Conservation (phyloP, 1,140 invertebrate genomes). For the Olivierus martensii region DNA sequence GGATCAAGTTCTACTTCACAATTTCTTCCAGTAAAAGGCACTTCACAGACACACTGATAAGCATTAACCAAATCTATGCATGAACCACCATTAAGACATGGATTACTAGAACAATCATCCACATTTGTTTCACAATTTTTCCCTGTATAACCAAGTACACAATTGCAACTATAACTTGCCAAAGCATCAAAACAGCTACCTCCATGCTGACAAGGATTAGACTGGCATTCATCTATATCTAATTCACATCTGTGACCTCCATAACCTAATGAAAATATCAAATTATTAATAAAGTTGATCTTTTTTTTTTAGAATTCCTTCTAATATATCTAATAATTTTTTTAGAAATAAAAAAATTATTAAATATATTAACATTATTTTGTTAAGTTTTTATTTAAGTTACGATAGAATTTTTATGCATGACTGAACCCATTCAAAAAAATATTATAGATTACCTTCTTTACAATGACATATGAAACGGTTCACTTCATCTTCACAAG, state of each 20-base stretch:
- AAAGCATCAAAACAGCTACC: slow-evolving; percentile 67
- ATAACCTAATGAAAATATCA: slow-evolving; percentile 43
- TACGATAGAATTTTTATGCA: too few relatives aligned
- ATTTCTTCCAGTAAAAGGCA: slow-evolving; percentile 26
- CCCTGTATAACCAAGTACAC: slow-evolving; percentile 66
- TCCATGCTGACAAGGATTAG: slow-evolving; percentile 81
- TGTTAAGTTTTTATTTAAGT: too few relatives aligned
- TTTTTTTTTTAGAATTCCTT: too few relatives aligned
- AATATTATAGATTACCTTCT: slow-evolving; percentile 32
- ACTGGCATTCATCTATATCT: slow-evolving; percentile 85
- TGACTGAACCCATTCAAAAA: background rate
- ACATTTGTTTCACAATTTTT: slow-evolving; percentile 65
- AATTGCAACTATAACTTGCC: slow-evolving; percentile 61
- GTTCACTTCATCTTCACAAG: slow-evolving; percentile 41
- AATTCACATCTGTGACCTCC: slow-evolving; percentile 69
- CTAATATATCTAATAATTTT: too few relatives aligned
- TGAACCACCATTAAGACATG: slow-evolving; percentile 49
- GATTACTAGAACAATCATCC: slow-evolving; percentile 77
- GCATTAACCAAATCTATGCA: slow-evolving; percentile 45
- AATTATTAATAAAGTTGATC: background rate
- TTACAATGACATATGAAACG: slow-evolving; percentile 60
- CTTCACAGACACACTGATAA: slow-evolving; percentile 28
- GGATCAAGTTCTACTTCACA: slow-evolving; percentile 34
- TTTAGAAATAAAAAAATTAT: too few relatives aligned
- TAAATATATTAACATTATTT: too few relatives aligned